Conservation (phyloP, 2,113 vertebrate genomes). For the Macrotus californicus region DNA sequence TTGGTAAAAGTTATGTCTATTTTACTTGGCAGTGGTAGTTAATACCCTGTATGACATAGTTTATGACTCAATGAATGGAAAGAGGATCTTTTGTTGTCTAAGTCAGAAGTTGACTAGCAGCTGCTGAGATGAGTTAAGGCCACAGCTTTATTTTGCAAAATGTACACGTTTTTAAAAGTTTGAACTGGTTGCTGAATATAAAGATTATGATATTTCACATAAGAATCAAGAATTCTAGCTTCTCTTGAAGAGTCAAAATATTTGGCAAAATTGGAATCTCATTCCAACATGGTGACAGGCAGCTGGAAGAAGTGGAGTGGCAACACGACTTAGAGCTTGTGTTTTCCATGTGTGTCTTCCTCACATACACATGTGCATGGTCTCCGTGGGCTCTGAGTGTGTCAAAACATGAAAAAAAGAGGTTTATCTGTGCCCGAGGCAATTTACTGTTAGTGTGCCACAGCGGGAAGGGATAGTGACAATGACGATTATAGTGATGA, state of each 20-base stretch:
- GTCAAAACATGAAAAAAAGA: background rate
- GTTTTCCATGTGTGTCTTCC: background rate
- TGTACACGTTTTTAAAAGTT: background rate
- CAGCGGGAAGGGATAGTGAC: background rate
- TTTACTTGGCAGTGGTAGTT: background rate
- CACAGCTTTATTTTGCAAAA: background rate
- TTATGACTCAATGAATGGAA: background rate
- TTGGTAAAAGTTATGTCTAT: background rate
- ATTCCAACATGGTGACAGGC: background rate
- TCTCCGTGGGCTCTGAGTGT: background rate
- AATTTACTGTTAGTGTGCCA: background rate
- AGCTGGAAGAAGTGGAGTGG: background rate
- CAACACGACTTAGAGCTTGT: fast-evolving
- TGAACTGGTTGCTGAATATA: background rate
- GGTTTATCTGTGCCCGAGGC: background rate
- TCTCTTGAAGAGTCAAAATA: background rate
- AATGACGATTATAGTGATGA: too few relatives aligned
- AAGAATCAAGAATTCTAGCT: background rate
- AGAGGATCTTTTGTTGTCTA: background rate
- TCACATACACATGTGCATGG: background rate
- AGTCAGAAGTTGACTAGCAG: background rate
- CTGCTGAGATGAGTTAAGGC: background rate
- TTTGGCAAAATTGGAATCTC: background rate
- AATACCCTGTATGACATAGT: background rate
- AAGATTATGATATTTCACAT: background rate